Percentiles rank a stretch among this genome's conserved stretches.
Conservation (phyloP, 2,888 invertebrate species). For the Euproctis similis region DNA sequence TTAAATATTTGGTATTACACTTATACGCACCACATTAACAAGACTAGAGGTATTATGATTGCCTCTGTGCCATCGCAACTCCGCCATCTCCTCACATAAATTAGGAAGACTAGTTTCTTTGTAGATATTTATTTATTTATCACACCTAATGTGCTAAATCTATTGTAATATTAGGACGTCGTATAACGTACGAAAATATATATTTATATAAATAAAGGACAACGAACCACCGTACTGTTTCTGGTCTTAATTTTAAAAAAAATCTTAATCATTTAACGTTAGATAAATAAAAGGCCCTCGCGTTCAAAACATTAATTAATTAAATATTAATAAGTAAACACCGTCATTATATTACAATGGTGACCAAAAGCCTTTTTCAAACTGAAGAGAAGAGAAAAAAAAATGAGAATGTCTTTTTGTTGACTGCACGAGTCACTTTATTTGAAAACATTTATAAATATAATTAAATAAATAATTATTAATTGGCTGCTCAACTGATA, state of each 20-base stretch:
- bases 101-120: slow-evolving; percentile 74
- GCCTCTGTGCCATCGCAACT: slow-evolving; percentile 48
- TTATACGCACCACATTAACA: slow-evolving; percentile 70
- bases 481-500: slow-evolving; percentile 21
- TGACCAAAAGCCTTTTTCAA: slow-evolving; percentile 29
- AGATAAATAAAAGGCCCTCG: no score
- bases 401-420: slow-evolving; percentile 60
- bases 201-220: slow-evolving; percentile 58
- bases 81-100: slow-evolving; percentile 46
- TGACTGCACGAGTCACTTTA: no score
- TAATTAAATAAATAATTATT: slow-evolving; percentile 13
- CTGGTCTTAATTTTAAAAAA: no score
- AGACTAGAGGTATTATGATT: slow-evolving; percentile 73
- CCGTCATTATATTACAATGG: slow-evolving; percentile 30
- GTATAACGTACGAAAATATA: slow-evolving; percentile 57
- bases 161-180: slow-evolving; percentile 52
- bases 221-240: no score
- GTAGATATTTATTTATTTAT: slow-evolving; percentile 66
- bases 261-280: no score
- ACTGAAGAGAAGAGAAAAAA: no score
- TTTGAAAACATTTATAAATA: no score
- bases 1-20: slow-evolving; percentile 74
- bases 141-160: slow-evolving; percentile 65
- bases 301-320: no score
- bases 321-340: slow-evolving; percentile 36